phyloP scores from a whole-genome alignment of 2,797 vertebrate species.

The Thamnophis elegans region DNA sequence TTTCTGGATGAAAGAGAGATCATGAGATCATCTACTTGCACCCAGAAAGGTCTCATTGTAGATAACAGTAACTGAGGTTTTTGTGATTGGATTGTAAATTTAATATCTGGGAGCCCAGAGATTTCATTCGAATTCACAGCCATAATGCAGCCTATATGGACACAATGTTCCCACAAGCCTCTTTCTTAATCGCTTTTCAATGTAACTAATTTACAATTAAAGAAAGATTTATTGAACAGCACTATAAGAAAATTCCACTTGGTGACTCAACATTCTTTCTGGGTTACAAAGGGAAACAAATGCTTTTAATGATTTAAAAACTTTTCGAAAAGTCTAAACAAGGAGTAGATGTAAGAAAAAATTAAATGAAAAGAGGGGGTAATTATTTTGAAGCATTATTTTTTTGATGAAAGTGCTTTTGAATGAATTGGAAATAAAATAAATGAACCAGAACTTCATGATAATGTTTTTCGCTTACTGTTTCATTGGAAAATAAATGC shows the following conservation, averaged over 20 bases:
- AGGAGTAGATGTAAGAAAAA: background rate
- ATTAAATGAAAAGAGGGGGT: background rate
- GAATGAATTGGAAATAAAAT: background rate
- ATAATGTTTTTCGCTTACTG: background rate
- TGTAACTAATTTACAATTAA: background rate
- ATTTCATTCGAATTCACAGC: background rate
- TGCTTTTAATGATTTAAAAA: background rate
- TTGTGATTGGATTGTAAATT: background rate
- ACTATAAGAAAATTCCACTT: background rate
- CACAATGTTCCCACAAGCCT: background rate
- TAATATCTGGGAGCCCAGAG: background rate
- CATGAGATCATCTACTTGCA: background rate
- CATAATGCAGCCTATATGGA: background rate
- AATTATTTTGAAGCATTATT: background rate
- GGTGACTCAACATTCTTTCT: background rate
- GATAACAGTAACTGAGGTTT: background rate
- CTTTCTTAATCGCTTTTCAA: background rate
- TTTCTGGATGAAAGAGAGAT: background rate
- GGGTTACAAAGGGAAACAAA: background rate
- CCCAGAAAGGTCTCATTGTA: background rate
- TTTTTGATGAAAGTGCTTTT: background rate
- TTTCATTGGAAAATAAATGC: background rate
- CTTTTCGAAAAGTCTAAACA: background rate
- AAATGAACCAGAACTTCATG: background rate
- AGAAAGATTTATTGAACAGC: background rate